phyloP scores from a whole-genome alignment of 1,140 invertebrate species.

The Saccostrea glomerata region DNA sequence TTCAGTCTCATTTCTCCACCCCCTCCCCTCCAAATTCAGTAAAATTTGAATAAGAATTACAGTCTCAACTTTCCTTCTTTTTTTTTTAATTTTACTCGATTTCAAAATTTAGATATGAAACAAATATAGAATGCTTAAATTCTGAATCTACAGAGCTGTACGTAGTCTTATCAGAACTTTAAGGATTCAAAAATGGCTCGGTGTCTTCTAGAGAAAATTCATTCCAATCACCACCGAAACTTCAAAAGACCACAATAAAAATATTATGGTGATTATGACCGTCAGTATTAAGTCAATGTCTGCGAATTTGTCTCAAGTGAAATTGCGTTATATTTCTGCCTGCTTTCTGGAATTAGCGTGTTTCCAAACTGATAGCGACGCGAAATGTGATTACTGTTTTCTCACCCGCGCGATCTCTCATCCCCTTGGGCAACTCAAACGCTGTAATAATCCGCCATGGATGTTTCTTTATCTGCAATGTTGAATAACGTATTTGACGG shows the following conservation, averaged over 20 bases:
- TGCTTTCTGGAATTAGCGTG: constrained; percentile 30
- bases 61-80: no score
- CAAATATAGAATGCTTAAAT: no score
- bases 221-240: neutral
- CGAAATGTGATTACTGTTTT: constrained; percentile 39
- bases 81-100: no score
- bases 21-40: no score
- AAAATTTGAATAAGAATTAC: no score
- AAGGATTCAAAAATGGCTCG: neutral
- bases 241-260: neutral
- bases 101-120: no score
- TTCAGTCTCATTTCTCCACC: no score
- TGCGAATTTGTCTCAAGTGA: constrained; percentile 11
- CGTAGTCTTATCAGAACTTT: no score
- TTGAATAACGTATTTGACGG: constrained; percentile 43
- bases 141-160: no score
- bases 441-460: constrained; percentile 2
- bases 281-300: constrained; percentile 1
- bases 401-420: constrained; percentile 26
- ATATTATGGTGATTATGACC: neutral
- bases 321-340: neutral
- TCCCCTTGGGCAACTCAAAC: constrained; percentile 26
- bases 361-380: constrained; percentile 29
- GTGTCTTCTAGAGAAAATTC: neutral
- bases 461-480: constrained; percentile 36